phyloP scores from a whole-genome alignment of 2,113 vertebrate genomes.

The Emydocephalus ijimae region DNA sequence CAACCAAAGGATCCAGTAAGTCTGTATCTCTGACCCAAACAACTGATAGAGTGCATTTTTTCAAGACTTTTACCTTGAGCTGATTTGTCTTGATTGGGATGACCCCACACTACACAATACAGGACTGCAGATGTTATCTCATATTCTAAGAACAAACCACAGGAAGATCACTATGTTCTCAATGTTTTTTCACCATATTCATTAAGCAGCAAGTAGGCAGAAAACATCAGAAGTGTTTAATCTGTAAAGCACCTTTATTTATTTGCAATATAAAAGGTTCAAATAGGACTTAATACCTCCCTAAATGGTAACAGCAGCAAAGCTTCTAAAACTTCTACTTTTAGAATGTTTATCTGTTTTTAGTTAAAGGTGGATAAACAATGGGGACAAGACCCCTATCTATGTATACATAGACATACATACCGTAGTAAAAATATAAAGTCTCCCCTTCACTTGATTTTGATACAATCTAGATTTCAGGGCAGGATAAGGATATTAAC shows the following conservation, averaged over 20 bases:
- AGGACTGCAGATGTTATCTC: conserved; percentile 59
- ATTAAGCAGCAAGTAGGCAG: conserved; percentile 15
- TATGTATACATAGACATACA: neutral
- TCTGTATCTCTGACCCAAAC: conserved; percentile 62
- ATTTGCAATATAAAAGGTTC: neutral
- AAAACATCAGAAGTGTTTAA: conserved; percentile 7
- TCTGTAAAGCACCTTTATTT: neutral
- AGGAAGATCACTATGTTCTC: conserved; percentile 62
- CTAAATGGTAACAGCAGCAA: no score
- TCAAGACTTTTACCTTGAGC: conserved; percentile 7
- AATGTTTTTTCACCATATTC: neutral
- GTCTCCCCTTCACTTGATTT: neutral
- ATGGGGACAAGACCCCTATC: neutral
- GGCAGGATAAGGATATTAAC: neutral
- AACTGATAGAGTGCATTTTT: conserved; percentile 42
- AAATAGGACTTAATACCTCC: neutral
- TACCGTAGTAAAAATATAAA: neutral
- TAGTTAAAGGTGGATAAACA: neutral
- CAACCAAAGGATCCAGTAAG: conserved; percentile 42
- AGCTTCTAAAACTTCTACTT: neutral
- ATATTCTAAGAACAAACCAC: conserved; percentile 38
- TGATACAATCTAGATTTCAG: neutral
- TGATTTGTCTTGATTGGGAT: neutral
- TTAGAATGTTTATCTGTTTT: neutral
- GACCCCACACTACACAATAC: neutral